Evolutionary conservation across 1,140 invertebrate genomes (phyloP), one percentile per base, ranked within the genome.

Genomic region (Heliconius melpomene): DNA sequence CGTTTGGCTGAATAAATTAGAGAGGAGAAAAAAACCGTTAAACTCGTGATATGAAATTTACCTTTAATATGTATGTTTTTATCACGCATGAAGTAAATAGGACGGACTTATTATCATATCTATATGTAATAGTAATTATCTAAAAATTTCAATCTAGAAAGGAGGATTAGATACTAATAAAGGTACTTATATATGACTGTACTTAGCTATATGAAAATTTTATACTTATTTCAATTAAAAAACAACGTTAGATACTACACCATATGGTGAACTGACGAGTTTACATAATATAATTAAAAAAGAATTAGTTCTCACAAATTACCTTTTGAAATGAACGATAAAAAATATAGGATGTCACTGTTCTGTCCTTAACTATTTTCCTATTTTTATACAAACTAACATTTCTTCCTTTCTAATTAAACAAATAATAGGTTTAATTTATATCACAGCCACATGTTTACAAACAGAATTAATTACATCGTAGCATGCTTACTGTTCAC

Each of bases 391-490:
- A 66, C 57, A 66, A 66, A 46, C n/a, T 40, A 72, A 75, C 29
- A 72, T 72, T 52, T 46, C 75, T 38, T 73, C 79, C 79, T 29
- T 60, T n/a, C 75, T 80, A 91, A 93, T 93, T 91, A 91, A 88
- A 90, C 79, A 89, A 87, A 84, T 88, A 90, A 89, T 86, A 84
- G 83, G 82, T 87, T 80, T 84, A 88, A 90, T 88, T 85, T 79
- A 86, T 81, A 80, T 84, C 84, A 79, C 79, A 80, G 70, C 84
- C 89, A 90, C 87, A 89, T 89, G 90, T 90, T 91, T 87, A 87
- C 86, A 91, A 87, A 82, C 81, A 83, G 77, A 88, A 86, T 86
- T 93, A 93, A 93, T 91, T 90, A 90, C 81, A 78, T 80, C 66
- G 76, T 79, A 82, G 83, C 85, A 87, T 84, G 75, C 60, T 70